These are phyloP conservation scores for Xiphydria camelus DNA, from an alignment of 2,888 invertebrate genomes.

Conservation along the genomic window DNA sequence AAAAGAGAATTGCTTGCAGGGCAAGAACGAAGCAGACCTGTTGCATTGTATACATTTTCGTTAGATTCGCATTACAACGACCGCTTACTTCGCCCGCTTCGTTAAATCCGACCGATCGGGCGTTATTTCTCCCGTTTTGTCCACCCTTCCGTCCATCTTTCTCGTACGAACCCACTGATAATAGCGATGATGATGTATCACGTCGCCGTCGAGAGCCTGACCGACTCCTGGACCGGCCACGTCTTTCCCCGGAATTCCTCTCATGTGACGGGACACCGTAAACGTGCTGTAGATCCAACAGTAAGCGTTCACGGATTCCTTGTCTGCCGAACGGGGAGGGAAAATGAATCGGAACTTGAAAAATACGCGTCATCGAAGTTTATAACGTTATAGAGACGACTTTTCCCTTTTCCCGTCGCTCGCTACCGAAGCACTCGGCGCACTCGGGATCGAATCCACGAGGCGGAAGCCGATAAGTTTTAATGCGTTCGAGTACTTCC, in stretches of 20 bases:
- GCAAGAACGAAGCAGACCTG: constrained; percentile 66
- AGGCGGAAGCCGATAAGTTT: constrained; percentile 33
- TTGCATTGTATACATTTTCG: constrained; percentile 10
- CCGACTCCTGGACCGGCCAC: constrained; percentile 63
- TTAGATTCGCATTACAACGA: no score
- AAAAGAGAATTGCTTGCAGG: constrained; percentile 71
- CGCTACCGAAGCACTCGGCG: no score
- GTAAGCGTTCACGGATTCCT: constrained; percentile 71
- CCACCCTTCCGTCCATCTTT: neutral
- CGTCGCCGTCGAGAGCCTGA: constrained; percentile 53
- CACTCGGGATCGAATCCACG: no score
- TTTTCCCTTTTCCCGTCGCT: no score
- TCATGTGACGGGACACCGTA: constrained; percentile 57
- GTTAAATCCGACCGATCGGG: neutral
- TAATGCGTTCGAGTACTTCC: constrained; percentile 34
- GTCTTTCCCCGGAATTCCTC: constrained; percentile 60
- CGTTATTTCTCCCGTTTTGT: neutral
- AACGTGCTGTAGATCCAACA: constrained; percentile 82
- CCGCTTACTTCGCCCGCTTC: no score
- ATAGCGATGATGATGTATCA: constrained; percentile 65
- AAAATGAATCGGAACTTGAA: constrained; percentile 5
- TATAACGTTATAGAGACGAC: no score
- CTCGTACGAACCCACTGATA: constrained; percentile 75
- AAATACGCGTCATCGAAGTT: no score
- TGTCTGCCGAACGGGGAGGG: constrained; percentile 55